Evolutionary conservation across 2,888 invertebrate genomes (phyloP).

Genomic region (Drosophila atripex): DNA sequence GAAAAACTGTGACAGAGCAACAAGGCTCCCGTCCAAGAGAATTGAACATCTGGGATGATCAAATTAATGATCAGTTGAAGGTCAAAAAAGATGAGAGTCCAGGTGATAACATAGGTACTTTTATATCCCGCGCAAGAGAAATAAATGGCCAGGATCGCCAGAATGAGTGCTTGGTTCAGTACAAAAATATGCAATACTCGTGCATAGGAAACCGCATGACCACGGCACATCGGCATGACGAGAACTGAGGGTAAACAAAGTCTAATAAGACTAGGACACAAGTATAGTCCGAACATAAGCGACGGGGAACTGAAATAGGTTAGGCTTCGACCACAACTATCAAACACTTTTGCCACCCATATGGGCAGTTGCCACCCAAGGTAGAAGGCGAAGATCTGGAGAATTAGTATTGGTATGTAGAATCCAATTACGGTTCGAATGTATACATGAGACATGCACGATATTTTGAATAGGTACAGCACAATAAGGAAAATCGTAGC

Average conservation of each 20-base stretch:
- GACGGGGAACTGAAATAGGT: constrained; percentile 86
- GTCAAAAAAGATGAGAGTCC: constrained; percentile 77
- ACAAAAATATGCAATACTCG: constrained; percentile 77
- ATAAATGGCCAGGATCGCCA: constrained; percentile 62
- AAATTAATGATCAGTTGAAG: constrained; percentile 71
- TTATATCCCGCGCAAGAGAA: constrained; percentile 67
- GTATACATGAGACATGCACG: constrained; percentile 54
- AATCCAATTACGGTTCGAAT: constrained; percentile 49
- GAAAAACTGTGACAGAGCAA: constrained; percentile 83
- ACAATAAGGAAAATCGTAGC: constrained; percentile 75
- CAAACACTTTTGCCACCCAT: constrained; percentile 81
- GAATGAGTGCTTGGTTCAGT: constrained; percentile 76
- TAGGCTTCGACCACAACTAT: constrained; percentile 83
- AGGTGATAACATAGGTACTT: constrained; percentile 73
- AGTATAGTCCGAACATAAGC: constrained; percentile 83
- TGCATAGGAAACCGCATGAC: constrained; percentile 61
- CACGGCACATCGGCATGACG: constrained; percentile 68
- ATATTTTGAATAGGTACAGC: constrained; percentile 71
- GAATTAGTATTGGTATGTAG: constrained; percentile 31
- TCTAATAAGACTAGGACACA: constrained; percentile 80
- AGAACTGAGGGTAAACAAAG: constrained; percentile 73
- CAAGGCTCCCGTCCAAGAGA: constrained; percentile 71
- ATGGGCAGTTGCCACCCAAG: constrained; percentile 76
- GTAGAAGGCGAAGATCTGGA: constrained; percentile 64
- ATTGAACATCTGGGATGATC: constrained; percentile 72